Conservation (phyloP, 1,140 invertebrate genomes). For the Octopus sinensis region DNA sequence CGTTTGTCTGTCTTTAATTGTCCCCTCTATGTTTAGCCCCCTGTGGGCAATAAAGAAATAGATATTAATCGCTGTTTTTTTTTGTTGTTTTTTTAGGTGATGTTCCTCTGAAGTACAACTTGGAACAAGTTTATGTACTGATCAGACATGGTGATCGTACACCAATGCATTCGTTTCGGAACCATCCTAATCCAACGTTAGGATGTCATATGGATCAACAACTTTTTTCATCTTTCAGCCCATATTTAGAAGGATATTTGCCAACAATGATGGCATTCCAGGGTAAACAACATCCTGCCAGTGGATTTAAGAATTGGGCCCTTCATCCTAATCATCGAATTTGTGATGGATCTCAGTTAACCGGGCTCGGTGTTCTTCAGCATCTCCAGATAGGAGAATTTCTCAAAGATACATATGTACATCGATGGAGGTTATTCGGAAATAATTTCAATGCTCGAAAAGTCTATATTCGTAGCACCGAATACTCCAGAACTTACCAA, state of each 20-base stretch:
- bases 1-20: too few relatives aligned
- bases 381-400: constrained; percentile 73
- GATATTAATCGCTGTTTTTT: background rate
- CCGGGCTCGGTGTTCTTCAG: constrained; percentile 70
- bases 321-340: constrained; percentile 64
- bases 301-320: constrained; percentile 79
- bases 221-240: constrained; percentile 37
- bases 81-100: constrained; percentile 56
- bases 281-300: constrained; percentile 56
- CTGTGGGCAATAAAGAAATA: too few relatives aligned
- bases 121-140: constrained; percentile 76
- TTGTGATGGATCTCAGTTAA: constrained; percentile 72
- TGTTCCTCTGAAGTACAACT: constrained; percentile 65
- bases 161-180: constrained; percentile 74
- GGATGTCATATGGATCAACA: constrained; percentile 66
- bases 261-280: constrained; percentile 22
- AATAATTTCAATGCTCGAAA: constrained; percentile 61
- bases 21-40: too few relatives aligned
- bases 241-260: constrained; percentile 31
- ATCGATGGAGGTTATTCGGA: constrained; percentile 62
- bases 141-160: constrained; percentile 85
- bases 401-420: constrained; percentile 69
- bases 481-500: constrained; percentile 83
- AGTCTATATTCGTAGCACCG: constrained; percentile 74
- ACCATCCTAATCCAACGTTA: constrained; percentile 66